Conservation (phyloP, 1,140 invertebrate genomes). For the Diprion similis region DNA sequence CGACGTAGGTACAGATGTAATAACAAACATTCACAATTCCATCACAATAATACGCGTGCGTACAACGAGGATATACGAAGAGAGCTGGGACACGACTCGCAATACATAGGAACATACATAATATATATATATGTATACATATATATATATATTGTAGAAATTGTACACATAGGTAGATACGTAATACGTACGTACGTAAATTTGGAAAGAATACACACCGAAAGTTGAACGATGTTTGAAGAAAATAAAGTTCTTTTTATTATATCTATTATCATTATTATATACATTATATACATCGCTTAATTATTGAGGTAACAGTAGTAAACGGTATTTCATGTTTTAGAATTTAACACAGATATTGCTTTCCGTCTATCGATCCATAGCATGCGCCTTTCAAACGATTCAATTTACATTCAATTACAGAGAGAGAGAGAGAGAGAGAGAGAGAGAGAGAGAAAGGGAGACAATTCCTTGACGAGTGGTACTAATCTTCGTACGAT, state of each 20-base stretch:
- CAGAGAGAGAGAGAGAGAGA: no score
- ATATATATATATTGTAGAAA: not conserved
- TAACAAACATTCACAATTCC: not conserved
- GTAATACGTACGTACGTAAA: constrained; percentile 12
- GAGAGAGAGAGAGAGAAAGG: no score
- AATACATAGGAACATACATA: constrained; percentile 19
- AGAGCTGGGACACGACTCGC: constrained; percentile 46
- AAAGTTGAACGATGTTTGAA: not conserved
- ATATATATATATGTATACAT: not conserved
- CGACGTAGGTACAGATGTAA: not conserved
- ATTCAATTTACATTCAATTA: no score
- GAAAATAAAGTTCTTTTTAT: constrained; percentile 21
- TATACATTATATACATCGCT: constrained; percentile 46
- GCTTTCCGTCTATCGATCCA: not conserved
- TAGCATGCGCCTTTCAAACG: not conserved
- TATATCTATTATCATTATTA: constrained; percentile 18
- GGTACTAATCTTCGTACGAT: no score
- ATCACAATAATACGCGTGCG: not conserved
- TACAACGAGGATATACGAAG: not conserved
- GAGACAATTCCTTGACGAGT: no score
- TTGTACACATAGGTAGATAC: not conserved
- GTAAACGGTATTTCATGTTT: not conserved
- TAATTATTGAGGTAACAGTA: constrained; percentile 8
- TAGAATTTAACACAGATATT: constrained; percentile 6
- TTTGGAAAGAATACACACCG: constrained; percentile 16